Base-by-base conservation (phyloP, 2,888 invertebrate species). In the Lomographa bimaculata region DNA sequence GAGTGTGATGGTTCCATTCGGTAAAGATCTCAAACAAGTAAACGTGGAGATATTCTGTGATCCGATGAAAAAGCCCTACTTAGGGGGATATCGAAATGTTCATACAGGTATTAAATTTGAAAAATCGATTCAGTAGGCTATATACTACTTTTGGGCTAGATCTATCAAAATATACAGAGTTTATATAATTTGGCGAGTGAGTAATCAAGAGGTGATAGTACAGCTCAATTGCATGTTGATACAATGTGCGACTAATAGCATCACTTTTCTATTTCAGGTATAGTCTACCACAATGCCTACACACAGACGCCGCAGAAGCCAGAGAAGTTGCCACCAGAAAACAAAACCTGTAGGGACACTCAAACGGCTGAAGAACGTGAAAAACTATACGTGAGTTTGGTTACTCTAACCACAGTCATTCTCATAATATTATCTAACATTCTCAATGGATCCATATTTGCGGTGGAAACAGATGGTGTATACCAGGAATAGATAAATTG, bases 21-120 rank as follows among this genome's bases (percentile, higher is more conserved):
- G 87, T 2, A 63, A 53, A 30, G 75, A 72, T 1, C 18, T 75
- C 1, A 87, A 81, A 50, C 77, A 82, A 55, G 64, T 90, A 4
- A 90, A 86, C 52, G 90, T 90, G 6, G 90, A 90, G 71, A 73
- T 90, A 63, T 87, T 86, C 52, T 78, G 71, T 4, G 72, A 79
- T 10, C 72, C 71, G 0, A 93, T 94, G 18, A 67, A 87, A 20
- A 97, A 97, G 67, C 95, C 96, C 0, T 95, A 93, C 80, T 78
- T 94, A 53, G 96, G 97, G 30, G 97, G 97, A 16, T 97, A 94
- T 78, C 89, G 91, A 43, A 92, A 97, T 73, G 91, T 91, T 53
- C 69, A 90, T 32, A 95, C 93, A 36, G 93, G 93, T 89, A 71
- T 11, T 14, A 21, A 14, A 14, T 1, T 6, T 25, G 7, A 14